Evolutionary conservation across 1,140 invertebrate genomes (phyloP), one percentile per base, ranked within the genome.

Genomic region (Lepidurus apus): DNA sequence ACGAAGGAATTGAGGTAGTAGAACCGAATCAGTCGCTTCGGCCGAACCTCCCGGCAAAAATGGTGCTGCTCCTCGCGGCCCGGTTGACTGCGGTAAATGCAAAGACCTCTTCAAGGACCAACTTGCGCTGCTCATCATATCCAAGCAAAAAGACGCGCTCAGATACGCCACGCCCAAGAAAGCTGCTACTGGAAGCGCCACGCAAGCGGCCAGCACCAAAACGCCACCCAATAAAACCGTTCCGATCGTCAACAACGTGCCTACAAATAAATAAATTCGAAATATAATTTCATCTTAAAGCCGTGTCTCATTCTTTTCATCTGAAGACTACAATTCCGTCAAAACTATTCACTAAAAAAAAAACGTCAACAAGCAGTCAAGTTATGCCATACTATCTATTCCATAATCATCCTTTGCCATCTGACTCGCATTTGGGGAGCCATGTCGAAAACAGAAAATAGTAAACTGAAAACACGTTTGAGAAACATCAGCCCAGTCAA

Each of bases 101-200:
- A 77, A 77, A 47, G 47, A 11, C 75, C 47, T 34, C 17, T 77
- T 77, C 24, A 77, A 43, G 13, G 75, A 45, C 34, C 21, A 43
- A 43, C 75, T 43, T 9, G 47, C 43, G 9, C 43, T 45, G 26
- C 34, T 42, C 43, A 45, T 45, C 24, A 77, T 43, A 43, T 77
- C 43, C 42, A 77, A 34, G 75, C 24, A 34, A 42, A 77, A 77
- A 7, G 75, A 77, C 42, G 47, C 24, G 47, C 75, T 77, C 11
- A 77, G 42, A n/a, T 77, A 77, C 24, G 43, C 75, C 10, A 77
- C 47, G 43, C 75, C 75, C 11, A 77, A 21, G 44, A 77, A 77
- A n/a, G 75, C 75, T 11, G 75, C 75, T 5, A 77, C 75, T 34
- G 75, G 75, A 77, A 77, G 47, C 24, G 75, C 75, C 43, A 77